phyloP scores from a whole-genome alignment of 1,140 invertebrate genomes.

The Formica exsecta region DNA sequence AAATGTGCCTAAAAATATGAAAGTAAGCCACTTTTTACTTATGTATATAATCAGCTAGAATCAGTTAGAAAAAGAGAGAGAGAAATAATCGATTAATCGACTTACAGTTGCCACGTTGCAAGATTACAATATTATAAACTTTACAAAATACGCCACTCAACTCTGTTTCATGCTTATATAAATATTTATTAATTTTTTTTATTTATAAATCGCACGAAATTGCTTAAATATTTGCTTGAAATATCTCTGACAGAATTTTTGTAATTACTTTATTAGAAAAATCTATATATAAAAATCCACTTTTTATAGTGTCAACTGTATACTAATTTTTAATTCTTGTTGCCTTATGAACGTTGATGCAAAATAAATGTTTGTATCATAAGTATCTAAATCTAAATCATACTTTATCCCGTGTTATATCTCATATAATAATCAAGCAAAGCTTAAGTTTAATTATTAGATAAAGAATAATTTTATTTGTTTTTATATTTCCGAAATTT shows the following conservation, averaged over 20 bases:
- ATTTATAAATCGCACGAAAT: neutral
- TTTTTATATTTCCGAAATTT: neutral
- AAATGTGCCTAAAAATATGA: neutral
- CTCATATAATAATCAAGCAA: neutral
- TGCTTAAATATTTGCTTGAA: neutral
- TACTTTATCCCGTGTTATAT: neutral
- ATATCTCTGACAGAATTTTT: neutral
- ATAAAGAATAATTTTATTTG: neutral
- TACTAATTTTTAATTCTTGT: neutral
- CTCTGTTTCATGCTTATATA: neutral
- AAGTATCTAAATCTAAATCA: neutral
- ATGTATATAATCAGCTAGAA: too few species aligned
- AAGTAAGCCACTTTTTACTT: neutral
- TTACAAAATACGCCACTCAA: neutral
- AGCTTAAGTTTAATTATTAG: neutral
- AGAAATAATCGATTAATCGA: neutral
- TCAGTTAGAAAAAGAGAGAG: too few species aligned
- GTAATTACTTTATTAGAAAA: neutral
- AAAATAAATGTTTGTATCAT: neutral
- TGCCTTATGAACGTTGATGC: conserved; percentile 5
- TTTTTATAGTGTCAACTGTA: neutral
- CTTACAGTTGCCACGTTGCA: neutral
- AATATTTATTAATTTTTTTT: neutral
- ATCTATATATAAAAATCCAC: neutral
- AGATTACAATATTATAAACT: neutral